phyloP scores from a whole-genome alignment of 2,113 vertebrate genomes.

The Tragelaphus imberbis region DNA sequence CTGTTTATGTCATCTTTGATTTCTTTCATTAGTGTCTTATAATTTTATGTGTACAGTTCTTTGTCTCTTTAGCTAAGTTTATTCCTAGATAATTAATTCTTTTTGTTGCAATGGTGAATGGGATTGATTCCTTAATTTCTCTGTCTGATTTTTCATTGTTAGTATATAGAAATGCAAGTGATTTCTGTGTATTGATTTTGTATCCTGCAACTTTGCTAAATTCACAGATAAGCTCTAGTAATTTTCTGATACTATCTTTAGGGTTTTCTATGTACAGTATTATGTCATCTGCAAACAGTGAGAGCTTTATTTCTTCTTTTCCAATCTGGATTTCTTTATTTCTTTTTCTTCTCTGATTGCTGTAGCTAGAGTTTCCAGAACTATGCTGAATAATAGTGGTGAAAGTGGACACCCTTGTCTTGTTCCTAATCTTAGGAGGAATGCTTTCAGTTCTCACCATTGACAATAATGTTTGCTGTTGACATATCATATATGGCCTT shows the following conservation, averaged over 20 bases:
- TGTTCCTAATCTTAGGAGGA: not conserved
- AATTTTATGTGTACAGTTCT: not conserved
- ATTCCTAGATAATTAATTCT: not conserved
- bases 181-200: not conserved
- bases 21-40: not conserved
- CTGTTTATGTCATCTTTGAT: not conserved
- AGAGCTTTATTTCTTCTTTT: not conserved
- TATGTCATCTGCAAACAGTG: not conserved
- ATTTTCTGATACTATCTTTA: not conserved
- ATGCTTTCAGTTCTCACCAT: not conserved
- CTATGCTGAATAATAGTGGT: not conserved
- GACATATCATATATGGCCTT: not conserved
- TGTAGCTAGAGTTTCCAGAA: not conserved
- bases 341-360: not conserved
- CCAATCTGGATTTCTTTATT: not conserved
- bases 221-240: not conserved
- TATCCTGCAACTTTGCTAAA: not conserved
- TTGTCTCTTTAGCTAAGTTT: not conserved
- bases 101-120: not conserved
- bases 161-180: not conserved
- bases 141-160: not conserved
- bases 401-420: not conserved
- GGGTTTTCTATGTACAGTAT: not conserved
- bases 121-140: not conserved
- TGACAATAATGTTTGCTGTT: not conserved